A percentile compares a stretch with the other conserved stretches of the same genome.
Conservation (phyloP, 30 jellyfish, hydroid and myxozoan genomes). For the Cassiopea xamachana region DNA sequence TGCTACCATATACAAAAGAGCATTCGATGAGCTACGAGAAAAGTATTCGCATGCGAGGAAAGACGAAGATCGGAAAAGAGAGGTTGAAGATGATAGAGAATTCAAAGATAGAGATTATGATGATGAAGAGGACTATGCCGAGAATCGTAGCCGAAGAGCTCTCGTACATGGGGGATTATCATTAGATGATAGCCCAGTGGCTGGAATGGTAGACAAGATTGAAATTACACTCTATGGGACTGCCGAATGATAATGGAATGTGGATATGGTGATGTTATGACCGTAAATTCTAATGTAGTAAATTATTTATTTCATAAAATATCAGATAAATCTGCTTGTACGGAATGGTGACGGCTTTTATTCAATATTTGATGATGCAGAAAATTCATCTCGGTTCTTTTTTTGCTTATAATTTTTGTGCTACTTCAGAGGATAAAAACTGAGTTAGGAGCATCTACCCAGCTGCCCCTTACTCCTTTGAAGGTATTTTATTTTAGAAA, state of each 20-base stretch:
- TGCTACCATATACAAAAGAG: conserved; percentile 52
- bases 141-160: conserved; percentile 34
- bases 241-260: conserved; percentile 14
- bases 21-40: conserved; percentile 57
- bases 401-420: no score
- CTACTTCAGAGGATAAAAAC: no score
- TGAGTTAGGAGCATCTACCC: no score
- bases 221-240: conserved; percentile 93
- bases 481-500: no score
- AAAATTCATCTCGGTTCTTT: no score
- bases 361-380: no score
- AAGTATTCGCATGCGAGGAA: not conserved
- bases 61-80: conserved; percentile 35
- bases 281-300: not conserved
- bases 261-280: not conserved
- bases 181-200: conserved; percentile 74
- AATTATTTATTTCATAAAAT: not conserved
- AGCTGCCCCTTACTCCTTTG: no score
- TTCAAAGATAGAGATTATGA: conserved; percentile 54
- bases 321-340: conserved; percentile 4
- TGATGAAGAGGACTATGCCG: conserved; percentile 56
- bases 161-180: conserved; percentile 2
- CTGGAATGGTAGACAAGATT: conserved; percentile 82
- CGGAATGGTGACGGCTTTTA: not conserved
- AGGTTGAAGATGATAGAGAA: conserved; percentile 5